These are phyloP conservation scores for Sebastes nivosus DNA, from an alignment of 2,797 vertebrate genomes.

Conservation along the genomic window DNA sequence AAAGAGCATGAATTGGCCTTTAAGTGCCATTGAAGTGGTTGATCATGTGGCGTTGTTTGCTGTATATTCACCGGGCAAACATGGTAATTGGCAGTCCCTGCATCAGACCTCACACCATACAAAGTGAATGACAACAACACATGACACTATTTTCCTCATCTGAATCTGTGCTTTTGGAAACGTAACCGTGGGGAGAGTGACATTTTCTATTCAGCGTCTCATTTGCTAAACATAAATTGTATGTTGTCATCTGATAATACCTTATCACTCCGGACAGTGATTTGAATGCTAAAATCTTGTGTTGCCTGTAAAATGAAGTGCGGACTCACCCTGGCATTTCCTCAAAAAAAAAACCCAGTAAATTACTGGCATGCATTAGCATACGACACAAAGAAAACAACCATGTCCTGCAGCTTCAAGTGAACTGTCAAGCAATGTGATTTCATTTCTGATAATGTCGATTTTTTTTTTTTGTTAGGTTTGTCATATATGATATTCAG, in stretches of 20 bases:
- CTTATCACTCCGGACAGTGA: slow-evolving; percentile 49
- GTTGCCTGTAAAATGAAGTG: slow-evolving; percentile 47
- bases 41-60: slow-evolving; percentile 14
- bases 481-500: not conserved
- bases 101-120: slow-evolving; percentile 31
- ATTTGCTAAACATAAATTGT: slow-evolving; percentile 69
- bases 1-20: slow-evolving; percentile 21
- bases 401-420: slow-evolving; percentile 14
- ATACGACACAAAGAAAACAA: slow-evolving; percentile 5
- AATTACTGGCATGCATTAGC: slow-evolving; percentile 35
- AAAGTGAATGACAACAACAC: slow-evolving; percentile 48
- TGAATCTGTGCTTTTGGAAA: slow-evolving; percentile 45
- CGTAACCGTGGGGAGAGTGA: slow-evolving; percentile 32
- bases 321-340: slow-evolving; percentile 44
- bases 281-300: slow-evolving; percentile 63
- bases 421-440: slow-evolving; percentile 13
- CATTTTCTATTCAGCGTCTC: slow-evolving; percentile 59
- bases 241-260: slow-evolving; percentile 69
- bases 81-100: slow-evolving; percentile 36
- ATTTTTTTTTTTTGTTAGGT: not conserved
- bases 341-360: not conserved
- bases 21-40: slow-evolving; percentile 33
- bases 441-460: not conserved
- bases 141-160: slow-evolving; percentile 45
- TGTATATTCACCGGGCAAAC: slow-evolving; percentile 27